Conservation (phyloP, 2,113 vertebrate species). For the Macaca fascicularis region T2T-MFA8v1.1 NC_088395.1:142406001-142406500, state of each 20-base stretch:
- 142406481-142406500: background rate
- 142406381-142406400: background rate
- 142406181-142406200: background rate
- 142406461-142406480: background rate
- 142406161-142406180: background rate
- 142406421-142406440: background rate
- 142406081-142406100: background rate
- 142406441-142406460: background rate
- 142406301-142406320: background rate
- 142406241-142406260: background rate
- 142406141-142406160: background rate
- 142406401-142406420: background rate
- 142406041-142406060: background rate
- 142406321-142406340: conserved; percentile 45
- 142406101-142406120: background rate
- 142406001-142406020: background rate
- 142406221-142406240: conserved; percentile 22
- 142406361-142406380: conserved; percentile 22
- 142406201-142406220: background rate
- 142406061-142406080: background rate
- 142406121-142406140: background rate
- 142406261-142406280: background rate
- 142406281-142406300: background rate
- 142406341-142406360: conserved; percentile 71
- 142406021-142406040: background rate